Conservation (phyloP, 2,113 vertebrate genomes). For the Cavia aperea region DNA sequence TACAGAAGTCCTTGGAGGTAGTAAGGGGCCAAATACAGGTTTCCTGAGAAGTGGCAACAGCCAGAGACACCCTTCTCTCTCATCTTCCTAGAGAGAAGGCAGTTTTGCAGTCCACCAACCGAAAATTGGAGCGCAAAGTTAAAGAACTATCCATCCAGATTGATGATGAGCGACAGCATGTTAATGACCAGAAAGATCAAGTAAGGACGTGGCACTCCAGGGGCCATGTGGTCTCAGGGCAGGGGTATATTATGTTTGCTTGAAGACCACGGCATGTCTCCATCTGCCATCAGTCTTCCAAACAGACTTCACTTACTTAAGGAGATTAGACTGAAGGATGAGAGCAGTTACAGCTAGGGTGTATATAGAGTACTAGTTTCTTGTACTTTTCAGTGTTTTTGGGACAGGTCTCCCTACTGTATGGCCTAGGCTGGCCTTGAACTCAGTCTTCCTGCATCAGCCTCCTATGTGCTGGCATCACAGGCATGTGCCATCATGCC, state of each 20-base stretch:
- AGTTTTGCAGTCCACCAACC: constrained; percentile 80
- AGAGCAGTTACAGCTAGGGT: neutral
- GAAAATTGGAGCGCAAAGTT: constrained; percentile 90
- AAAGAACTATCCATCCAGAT: constrained; percentile 91
- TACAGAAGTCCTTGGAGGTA: neutral
- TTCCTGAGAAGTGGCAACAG: neutral
- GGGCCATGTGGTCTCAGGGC: neutral
- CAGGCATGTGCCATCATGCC: neutral
- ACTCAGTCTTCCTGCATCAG: neutral
- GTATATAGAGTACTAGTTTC: neutral
- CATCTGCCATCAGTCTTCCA: neutral
- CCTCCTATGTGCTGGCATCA: neutral
- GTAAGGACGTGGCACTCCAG: constrained; percentile 62
- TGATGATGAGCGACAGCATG: constrained; percentile 89
- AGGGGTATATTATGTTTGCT: neutral
- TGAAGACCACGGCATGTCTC: neutral
- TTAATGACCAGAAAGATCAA: constrained; percentile 92
- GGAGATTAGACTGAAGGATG: neutral
- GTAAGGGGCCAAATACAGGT: neutral
- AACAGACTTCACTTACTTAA: neutral
- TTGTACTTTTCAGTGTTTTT: neutral
- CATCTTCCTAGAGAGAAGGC: constrained; percentile 83
- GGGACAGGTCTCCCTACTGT: neutral
- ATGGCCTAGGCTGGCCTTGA: neutral
- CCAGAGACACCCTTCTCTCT: neutral